Evolutionary conservation across 2,113 vertebrate species (phyloP), one percentile per base, ranked within the genome.

Genomic region (Leucopternis melanops): DNA sequence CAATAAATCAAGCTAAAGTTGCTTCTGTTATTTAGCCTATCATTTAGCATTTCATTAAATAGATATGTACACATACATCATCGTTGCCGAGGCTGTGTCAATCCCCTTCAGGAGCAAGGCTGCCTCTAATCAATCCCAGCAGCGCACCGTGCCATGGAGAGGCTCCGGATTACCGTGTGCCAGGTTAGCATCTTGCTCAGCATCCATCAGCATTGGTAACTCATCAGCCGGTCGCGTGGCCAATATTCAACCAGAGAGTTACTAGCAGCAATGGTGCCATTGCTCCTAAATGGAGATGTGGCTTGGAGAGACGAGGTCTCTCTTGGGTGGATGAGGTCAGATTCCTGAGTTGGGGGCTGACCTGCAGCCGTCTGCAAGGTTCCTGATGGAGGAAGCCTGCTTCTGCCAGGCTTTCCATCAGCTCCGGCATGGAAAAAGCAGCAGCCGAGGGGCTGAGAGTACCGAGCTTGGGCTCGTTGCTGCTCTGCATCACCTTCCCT

Each of bases 1-100:
- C 82, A 27, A 90, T 97, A 94, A 94, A 97, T 97, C 96, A 97
- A 73, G 72, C 74, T 73, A 8, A 58, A 94, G 95, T 82, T 80
- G 92, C 82, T 61, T 61, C 92, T 80, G 90, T 90, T 93, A 57
- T 42, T 91, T 52, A 94, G 92, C 73, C 90, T 85, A 34, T 95
- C 94, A 80, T 96, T 95, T 93, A 93, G 93, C 88, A 93, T 96
- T 94, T 90, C 95, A 94, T 94, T 74, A 58, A 57, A 81, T 21
- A 67, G 95, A 65, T 90, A 5, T 36, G 49, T 23, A 6, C 77
- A 17, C 90, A 77, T 80, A 19, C 85, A 93, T 94, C 95, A 87
- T 9, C 1, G 0, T 15, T 73, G 67, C 88, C 0, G 29, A 13
- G 96, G 73, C 61, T 5, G 49, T 7, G 13, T 55, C 74, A 38